phyloP scores from a whole-genome alignment of 30 jellyfish, hydroid and myxozoan species.

The Aurelia aurita region DNA sequence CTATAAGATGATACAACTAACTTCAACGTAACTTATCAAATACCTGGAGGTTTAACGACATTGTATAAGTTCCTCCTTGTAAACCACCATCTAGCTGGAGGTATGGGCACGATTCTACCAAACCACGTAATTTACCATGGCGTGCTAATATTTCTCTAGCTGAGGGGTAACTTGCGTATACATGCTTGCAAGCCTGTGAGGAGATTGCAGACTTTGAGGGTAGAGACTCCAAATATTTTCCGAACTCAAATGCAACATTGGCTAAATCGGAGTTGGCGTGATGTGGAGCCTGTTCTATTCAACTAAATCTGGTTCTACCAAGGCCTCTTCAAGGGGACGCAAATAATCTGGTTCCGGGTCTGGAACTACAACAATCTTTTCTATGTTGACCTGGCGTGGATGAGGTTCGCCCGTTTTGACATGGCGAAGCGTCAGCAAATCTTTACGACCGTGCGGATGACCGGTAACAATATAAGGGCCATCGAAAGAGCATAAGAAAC shows the following conservation, averaged over 20 bases:
- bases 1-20: no score
- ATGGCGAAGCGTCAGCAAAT: neutral
- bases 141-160: neutral
- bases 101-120: slow-evolving; percentile 3
- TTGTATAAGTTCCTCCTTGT: no score
- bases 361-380: neutral
- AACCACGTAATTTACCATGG: neutral
- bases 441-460: slow-evolving; percentile 15
- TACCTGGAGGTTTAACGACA: no score
- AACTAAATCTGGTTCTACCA: neutral
- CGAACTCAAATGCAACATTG: neutral
- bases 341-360: neutral
- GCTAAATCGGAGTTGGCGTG: neutral
- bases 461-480: neutral
- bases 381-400: neutral
- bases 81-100: no score
- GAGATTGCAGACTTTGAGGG: neutral
- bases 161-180: neutral
- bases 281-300: no score
- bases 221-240: neutral
- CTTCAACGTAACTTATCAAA: no score
- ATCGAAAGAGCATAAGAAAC: neutral
- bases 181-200: no score
- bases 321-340: neutral
- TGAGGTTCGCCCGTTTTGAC: neutral